These are phyloP conservation scores for Mustela nigripes DNA, from an alignment of 2,113 vertebrate genomes.

Conservation along the genomic window DNA sequence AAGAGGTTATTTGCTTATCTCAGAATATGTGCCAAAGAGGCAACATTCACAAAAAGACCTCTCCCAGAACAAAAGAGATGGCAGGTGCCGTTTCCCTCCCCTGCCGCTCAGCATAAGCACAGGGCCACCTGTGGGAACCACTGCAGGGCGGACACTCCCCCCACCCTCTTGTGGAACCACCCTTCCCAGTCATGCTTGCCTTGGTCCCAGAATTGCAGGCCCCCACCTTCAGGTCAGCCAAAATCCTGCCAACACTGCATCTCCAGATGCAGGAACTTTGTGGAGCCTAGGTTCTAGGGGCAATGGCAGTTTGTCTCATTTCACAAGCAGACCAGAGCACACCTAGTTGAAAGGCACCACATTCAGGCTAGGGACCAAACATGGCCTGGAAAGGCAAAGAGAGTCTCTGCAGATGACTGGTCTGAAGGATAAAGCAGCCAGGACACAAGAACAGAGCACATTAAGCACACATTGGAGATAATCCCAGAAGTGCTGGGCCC, in stretches of 20 bases:
- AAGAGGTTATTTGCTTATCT: neutral
- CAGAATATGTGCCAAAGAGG: neutral
- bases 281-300: neutral
- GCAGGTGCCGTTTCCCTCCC: neutral
- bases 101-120: neutral
- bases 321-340: neutral
- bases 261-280: neutral
- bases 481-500: neutral
- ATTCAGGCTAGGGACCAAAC: neutral
- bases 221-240: neutral
- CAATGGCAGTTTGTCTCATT: neutral
- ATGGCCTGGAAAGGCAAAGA: neutral
- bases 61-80: neutral
- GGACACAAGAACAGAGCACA: neutral
- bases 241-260: neutral
- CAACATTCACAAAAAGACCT: neutral
- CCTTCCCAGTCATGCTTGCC: neutral
- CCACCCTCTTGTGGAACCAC: neutral
- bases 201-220: neutral
- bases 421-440: neutral
- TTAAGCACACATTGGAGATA: neutral
- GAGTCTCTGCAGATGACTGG: neutral
- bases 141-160: neutral
- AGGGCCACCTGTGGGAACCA: neutral
- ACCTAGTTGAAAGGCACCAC: neutral